Conservation (phyloP, 2,113 vertebrate species). For the Neofelis nebulosa region DNA sequence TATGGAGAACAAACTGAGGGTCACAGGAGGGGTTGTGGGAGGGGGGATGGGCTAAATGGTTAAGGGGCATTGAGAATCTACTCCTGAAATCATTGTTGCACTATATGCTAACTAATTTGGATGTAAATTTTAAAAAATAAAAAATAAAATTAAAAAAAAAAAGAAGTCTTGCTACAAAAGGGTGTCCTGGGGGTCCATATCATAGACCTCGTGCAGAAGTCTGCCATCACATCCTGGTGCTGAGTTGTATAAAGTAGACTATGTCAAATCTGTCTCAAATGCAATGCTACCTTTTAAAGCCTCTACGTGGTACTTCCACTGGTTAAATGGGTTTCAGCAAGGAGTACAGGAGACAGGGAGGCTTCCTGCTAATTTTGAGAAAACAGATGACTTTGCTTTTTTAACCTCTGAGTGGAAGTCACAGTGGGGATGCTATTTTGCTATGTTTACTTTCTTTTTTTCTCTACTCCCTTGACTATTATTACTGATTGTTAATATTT, state of each 20-base stretch:
- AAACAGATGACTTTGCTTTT: slow-evolving; percentile 9
- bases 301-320: neutral
- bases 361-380: neutral
- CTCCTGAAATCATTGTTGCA: too few relatives aligned
- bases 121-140: too few relatives aligned
- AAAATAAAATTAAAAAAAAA: too few relatives aligned
- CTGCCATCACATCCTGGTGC: neutral
- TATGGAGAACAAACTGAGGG: too few relatives aligned
- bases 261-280: neutral
- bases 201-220: neutral
- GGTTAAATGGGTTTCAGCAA: slow-evolving; percentile 6
- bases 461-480: neutral
- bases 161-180: neutral
- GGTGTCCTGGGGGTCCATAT: neutral
- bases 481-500: neutral
- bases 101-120: too few relatives aligned
- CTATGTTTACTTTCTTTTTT: neutral
- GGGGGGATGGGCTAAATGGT: too few relatives aligned
- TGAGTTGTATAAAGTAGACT: neutral
- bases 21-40: too few relatives aligned
- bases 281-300: neutral
- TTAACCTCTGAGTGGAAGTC: neutral
- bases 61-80: too few relatives aligned
- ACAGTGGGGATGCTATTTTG: neutral
- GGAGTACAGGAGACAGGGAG: neutral